These are phyloP conservation scores for Zosterops borbonicus DNA, from an alignment of 2,113 vertebrate species.

Conservation along the genomic window DNA sequence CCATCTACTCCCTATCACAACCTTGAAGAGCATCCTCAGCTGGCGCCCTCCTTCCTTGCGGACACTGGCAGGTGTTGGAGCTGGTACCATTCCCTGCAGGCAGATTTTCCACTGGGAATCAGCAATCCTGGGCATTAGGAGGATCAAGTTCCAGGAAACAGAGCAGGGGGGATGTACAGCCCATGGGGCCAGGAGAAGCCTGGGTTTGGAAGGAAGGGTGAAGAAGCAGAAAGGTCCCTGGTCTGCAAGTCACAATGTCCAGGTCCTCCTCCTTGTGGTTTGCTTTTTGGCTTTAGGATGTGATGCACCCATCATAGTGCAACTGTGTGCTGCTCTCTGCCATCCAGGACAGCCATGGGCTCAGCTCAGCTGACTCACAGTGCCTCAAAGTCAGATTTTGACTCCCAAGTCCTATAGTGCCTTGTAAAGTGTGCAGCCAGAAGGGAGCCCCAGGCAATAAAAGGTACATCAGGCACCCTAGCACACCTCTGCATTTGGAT, in stretches of 20 bases:
- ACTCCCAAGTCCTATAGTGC: not conserved
- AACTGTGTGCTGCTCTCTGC: not conserved
- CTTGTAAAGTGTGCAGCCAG: not conserved
- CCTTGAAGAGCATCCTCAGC: not conserved
- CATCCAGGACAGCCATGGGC: rapidly evolving
- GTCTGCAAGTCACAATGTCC: not conserved
- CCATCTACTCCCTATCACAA: rapidly evolving
- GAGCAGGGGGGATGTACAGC: not conserved
- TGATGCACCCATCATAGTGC: rapidly evolving
- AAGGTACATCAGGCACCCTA: not conserved
- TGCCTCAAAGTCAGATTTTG: not conserved
- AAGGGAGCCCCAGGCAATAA: not conserved
- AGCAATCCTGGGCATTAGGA: not conserved
- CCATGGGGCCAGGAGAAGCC: not conserved
- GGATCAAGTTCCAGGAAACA: not conserved
- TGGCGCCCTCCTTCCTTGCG: not conserved
- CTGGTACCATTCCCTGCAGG: not conserved
- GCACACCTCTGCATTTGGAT: not conserved
- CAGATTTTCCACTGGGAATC: not conserved
- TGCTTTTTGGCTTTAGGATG: not conserved
- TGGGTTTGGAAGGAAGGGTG: not conserved
- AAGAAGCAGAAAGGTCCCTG: not conserved
- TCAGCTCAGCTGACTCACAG: not conserved
- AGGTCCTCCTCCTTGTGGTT: not conserved
- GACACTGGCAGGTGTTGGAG: not conserved